These are phyloP conservation scores for Sylvia borin DNA, from an alignment of 2,797 vertebrate genomes.

Conservation along the genomic window DNA sequence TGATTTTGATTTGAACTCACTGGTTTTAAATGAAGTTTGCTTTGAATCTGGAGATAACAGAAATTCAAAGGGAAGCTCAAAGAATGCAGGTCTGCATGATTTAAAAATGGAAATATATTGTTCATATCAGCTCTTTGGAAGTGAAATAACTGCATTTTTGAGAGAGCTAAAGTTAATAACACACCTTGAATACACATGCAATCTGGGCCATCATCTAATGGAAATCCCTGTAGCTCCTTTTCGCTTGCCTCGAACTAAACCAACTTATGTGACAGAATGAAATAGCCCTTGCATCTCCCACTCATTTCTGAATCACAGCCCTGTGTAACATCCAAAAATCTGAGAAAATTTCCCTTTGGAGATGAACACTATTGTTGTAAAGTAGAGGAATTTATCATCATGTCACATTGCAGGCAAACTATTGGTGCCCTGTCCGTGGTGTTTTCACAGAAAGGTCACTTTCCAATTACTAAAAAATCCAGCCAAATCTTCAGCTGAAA, in stretches of 20 bases:
- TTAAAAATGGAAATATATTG: slow-evolving; percentile 52
- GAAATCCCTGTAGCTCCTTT: slow-evolving; percentile 34
- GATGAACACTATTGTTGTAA: neutral
- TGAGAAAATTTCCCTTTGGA: slow-evolving; percentile 5
- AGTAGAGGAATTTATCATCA: neutral
- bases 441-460: slow-evolving; percentile 18
- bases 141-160: slow-evolving; percentile 33
- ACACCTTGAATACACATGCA: slow-evolving; percentile 41
- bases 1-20: slow-evolving; percentile 65
- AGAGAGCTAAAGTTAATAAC: slow-evolving; percentile 51
- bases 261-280: neutral
- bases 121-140: slow-evolving; percentile 37
- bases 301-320: neutral
- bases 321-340: neutral
- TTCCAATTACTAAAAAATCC: neutral
- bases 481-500: neutral
- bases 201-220: slow-evolving; percentile 30
- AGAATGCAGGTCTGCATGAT: slow-evolving; percentile 10
- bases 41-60: slow-evolving; percentile 61
- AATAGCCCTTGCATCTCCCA: neutral
- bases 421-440: neutral
- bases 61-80: slow-evolving; percentile 60
- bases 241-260: neutral
- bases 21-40: slow-evolving; percentile 56
- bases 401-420: neutral